Evolutionary conservation across 2,797 vertebrate species (phyloP).

Genomic region (Babyrousa celebensis): DNA sequence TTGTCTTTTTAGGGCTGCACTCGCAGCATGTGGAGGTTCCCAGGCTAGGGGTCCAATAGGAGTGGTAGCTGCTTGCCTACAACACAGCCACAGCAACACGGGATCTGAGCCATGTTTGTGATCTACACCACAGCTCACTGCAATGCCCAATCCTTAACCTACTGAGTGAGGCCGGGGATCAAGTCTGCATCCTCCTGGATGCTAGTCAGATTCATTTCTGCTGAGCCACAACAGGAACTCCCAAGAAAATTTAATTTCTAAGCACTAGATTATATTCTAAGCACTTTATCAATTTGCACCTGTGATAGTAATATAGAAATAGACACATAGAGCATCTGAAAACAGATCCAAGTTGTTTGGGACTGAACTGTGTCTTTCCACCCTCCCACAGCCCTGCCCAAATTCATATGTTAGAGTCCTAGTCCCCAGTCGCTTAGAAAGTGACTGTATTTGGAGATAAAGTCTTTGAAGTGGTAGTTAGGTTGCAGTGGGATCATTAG

Average conservation of each 20-base stretch:
- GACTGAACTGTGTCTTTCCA: neutral
- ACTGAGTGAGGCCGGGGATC: too few species aligned
- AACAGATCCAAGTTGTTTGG: neutral
- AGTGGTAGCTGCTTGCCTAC: too few species aligned
- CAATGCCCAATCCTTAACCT: too few species aligned
- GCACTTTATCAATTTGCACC: neutral
- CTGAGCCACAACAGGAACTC: too few species aligned
- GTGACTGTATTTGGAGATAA: neutral
- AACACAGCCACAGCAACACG: too few species aligned
- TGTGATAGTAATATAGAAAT: neutral
- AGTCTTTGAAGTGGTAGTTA: neutral
- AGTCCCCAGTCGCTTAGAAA: neutral
- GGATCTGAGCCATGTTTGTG: too few species aligned
- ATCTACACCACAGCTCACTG: too few species aligned
- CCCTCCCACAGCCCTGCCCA: neutral
- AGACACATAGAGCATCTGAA: neutral
- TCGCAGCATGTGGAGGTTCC: too few species aligned
- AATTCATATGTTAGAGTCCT: neutral
- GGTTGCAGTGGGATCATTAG: neutral
- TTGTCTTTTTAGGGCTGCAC: too few species aligned
- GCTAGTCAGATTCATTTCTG: too few species aligned
- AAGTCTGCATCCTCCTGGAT: too few species aligned
- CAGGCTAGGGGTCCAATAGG: too few species aligned
- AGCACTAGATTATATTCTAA: neutral
- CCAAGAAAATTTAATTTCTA: slow-evolving; percentile 15